Evolutionary conservation across 2,888 invertebrate genomes (phyloP).

Genomic region (Drosophila nr. fundita): DNA sequence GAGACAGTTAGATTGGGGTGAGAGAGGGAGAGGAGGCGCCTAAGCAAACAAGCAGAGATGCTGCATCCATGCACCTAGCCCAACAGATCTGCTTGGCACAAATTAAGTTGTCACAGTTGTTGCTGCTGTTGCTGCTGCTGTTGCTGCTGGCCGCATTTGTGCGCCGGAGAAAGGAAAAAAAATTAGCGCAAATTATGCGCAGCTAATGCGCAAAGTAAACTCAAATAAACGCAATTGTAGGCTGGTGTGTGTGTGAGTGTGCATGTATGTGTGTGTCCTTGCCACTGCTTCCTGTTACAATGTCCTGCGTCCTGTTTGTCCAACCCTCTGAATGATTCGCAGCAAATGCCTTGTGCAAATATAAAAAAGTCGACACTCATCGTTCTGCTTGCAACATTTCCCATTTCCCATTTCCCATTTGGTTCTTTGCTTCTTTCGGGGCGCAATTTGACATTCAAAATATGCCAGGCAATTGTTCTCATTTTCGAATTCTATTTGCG

Average conservation of each 20-base stretch:
- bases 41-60: slow-evolving; percentile 44
- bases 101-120: slow-evolving; percentile 61
- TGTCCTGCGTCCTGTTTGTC: background rate
- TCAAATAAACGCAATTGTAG: slow-evolving; percentile 39
- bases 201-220: slow-evolving; percentile 73
- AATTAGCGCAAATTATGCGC: slow-evolving; percentile 81
- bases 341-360: slow-evolving; percentile 59
- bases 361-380: slow-evolving; percentile 45
- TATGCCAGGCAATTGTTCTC: slow-evolving; percentile 32
- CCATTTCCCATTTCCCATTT: slow-evolving; percentile 1
- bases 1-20: background rate
- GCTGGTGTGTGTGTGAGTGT: background rate
- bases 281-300: slow-evolving; percentile 8
- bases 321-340: slow-evolving; percentile 29
- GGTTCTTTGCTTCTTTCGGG: slow-evolving; percentile 10
- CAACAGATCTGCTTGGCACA: slow-evolving; percentile 18
- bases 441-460: slow-evolving; percentile 51
- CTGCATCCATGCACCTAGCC: slow-evolving; percentile 13
- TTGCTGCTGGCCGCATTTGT: slow-evolving; percentile 26
- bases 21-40: slow-evolving; percentile 25
- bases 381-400: slow-evolving; percentile 24
- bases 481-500: slow-evolving; percentile 44
- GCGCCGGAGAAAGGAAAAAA: slow-evolving; percentile 34
- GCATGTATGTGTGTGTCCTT: slow-evolving; percentile 21
- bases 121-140: background rate